Percentiles rank a stretch among this genome's conserved stretches.
phyloP scores from a whole-genome alignment of 2,888 invertebrate genomes.

The Diploptera punctata region DNA sequence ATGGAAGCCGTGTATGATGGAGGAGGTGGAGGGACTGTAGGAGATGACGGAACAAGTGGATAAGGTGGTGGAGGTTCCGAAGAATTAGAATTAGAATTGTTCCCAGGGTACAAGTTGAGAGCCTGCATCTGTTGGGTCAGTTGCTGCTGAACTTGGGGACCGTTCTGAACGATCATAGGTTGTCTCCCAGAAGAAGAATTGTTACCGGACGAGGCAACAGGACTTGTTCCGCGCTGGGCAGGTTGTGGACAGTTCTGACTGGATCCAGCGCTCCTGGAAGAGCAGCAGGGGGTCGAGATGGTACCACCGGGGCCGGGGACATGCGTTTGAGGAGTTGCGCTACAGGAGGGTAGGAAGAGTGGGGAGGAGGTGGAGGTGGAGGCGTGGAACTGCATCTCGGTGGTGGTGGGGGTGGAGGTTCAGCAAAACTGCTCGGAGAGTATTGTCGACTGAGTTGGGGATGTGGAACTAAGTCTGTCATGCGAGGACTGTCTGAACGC shows the following conservation, averaged over 20 bases:
- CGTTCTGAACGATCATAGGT: constrained; percentile 84
- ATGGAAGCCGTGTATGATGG: constrained; percentile 87
- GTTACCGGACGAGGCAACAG: constrained; percentile 61
- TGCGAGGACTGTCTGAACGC: constrained; percentile 86
- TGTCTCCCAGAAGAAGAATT: constrained; percentile 63
- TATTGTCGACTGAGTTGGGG: constrained; percentile 75
- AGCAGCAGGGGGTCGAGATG: constrained; percentile 46
- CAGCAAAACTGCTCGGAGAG: constrained; percentile 66
- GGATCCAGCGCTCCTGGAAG: constrained; percentile 58
- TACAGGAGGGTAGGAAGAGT: constrained; percentile 48
- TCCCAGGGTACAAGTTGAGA: constrained; percentile 73
- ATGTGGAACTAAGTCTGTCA: constrained; percentile 62
- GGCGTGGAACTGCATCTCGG: constrained; percentile 75
- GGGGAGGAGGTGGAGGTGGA: constrained; percentile 58
- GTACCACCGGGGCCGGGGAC: constrained; percentile 73
- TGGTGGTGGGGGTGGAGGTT: constrained; percentile 61
- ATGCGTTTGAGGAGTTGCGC: constrained; percentile 78
- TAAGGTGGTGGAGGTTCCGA: constrained; percentile 74
- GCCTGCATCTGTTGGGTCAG: constrained; percentile 89
- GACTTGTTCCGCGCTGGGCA: constrained; percentile 72
- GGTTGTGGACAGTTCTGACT: constrained; percentile 44
- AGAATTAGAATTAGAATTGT: constrained; percentile 57
- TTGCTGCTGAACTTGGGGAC: constrained; percentile 83
- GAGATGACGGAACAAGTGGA: constrained; percentile 62
- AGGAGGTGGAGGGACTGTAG: constrained; percentile 74